A percentile compares a stretch with the other conserved stretches of the same genome.
phyloP scores from a whole-genome alignment of 1,140 invertebrate genomes.

The Drosophila malerkotliana region DNA sequence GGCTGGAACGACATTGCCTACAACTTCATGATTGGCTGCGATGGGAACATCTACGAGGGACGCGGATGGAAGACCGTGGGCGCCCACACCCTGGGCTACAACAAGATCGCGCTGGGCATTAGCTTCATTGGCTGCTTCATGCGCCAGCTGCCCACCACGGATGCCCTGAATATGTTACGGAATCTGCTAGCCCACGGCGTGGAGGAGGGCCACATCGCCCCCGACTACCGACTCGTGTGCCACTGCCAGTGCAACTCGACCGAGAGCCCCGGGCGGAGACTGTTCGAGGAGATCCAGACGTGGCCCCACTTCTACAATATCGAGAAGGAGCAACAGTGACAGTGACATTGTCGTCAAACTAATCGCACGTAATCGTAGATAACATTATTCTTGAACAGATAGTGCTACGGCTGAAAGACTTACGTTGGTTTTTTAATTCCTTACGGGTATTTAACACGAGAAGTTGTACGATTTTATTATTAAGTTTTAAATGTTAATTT shows the following conservation, averaged over 20 bases:
- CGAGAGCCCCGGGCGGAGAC: slow-evolving; percentile 74
- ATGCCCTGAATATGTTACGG: slow-evolving; percentile 75
- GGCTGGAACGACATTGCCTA: slow-evolving; percentile 87
- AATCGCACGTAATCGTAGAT: neutral
- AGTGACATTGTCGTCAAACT: neutral
- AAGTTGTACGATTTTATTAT: neutral
- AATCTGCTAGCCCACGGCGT: slow-evolving; percentile 84
- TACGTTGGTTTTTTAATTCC: neutral
- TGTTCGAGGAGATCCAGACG: slow-evolving; percentile 80
- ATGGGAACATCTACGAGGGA: slow-evolving; percentile 88
- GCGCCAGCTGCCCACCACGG: slow-evolving; percentile 75
- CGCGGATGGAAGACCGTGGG: slow-evolving; percentile 88
- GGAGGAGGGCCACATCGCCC: slow-evolving; percentile 81
- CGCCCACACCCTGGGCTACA: slow-evolving; percentile 88
- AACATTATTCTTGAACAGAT: slow-evolving; percentile 1
- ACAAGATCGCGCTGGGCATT: slow-evolving; percentile 87
- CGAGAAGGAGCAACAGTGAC: slow-evolving; percentile 46
- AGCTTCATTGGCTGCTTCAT: slow-evolving; percentile 87
- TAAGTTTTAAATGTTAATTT: neutral
- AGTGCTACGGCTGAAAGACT: neutral
- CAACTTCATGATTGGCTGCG: slow-evolving; percentile 88
- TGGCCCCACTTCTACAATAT: slow-evolving; percentile 79
- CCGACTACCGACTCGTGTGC: slow-evolving; percentile 84
- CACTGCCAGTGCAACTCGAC: slow-evolving; percentile 85
- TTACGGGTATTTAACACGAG: neutral